A percentile compares a stretch with the other conserved stretches of the same genome.
These are phyloP conservation scores for Prorops nasuta DNA, from an alignment of 1,140 invertebrate genomes.

Conservation along the genomic window DNA sequence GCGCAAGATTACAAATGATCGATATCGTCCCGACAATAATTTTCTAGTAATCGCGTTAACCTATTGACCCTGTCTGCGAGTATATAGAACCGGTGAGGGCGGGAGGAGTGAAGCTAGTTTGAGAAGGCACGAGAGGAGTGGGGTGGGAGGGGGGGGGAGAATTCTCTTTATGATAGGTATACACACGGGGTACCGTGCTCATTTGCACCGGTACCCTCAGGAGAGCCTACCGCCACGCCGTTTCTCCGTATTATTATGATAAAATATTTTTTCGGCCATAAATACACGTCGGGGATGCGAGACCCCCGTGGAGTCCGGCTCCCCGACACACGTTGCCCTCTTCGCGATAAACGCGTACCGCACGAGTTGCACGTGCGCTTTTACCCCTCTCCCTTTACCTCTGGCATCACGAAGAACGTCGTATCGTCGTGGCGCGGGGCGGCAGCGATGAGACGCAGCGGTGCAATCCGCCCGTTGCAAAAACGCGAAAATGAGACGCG, in stretches of 20 bases:
- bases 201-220: constrained; percentile 30
- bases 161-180: constrained; percentile 7
- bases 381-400: too few relatives aligned
- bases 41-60: constrained; percentile 38
- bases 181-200: constrained; percentile 16
- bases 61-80: constrained; percentile 21
- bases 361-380: constrained; percentile 19
- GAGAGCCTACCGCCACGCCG: constrained; percentile 29
- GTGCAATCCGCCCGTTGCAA: too few relatives aligned
- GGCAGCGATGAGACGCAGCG: too few relatives aligned
- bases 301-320: constrained; percentile 44
- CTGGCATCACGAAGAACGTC: too few relatives aligned
- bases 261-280: constrained; percentile 49
- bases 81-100: not conserved
- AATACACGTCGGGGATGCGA: constrained; percentile 41
- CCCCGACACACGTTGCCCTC: constrained; percentile 35
- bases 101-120: not conserved
- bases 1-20: too few relatives aligned
- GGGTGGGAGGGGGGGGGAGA: not conserved
- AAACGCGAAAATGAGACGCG: too few relatives aligned
- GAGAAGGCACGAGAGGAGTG: too few relatives aligned
- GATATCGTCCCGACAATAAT: constrained; percentile 44
- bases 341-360: constrained; percentile 33
- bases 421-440: too few relatives aligned
- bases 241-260: constrained; percentile 49